Evolutionary conservation across 1,140 invertebrate genomes (phyloP).

Genomic region (Aphaenogaster floridana): DNA sequence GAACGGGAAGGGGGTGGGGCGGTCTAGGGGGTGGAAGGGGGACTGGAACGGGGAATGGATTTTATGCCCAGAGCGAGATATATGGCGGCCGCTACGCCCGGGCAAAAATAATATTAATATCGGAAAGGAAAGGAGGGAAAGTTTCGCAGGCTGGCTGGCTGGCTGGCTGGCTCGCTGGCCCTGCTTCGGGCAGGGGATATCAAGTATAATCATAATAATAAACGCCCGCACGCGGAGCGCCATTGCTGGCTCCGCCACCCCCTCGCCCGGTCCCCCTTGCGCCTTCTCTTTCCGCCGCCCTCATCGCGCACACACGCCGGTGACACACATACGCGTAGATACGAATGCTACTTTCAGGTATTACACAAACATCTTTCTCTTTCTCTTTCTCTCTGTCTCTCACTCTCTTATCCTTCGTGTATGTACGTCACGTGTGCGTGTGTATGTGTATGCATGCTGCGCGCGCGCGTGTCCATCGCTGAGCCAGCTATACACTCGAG

Average conservation of each 20-base stretch:
- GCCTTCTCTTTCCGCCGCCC: slow-evolving; percentile 64
- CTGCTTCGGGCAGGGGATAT: slow-evolving; percentile 86
- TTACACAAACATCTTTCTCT: slow-evolving; percentile 69
- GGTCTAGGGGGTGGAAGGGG: slow-evolving; percentile 75
- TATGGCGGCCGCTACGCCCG: slow-evolving; percentile 87
- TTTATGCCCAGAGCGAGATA: slow-evolving; percentile 87
- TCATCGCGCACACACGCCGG: slow-evolving; percentile 70
- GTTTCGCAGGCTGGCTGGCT: slow-evolving; percentile 83
- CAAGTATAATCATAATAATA: slow-evolving; percentile 87
- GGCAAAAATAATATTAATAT: slow-evolving; percentile 87
- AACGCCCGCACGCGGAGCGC: slow-evolving; percentile 84
- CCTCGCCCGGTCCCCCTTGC: slow-evolving; percentile 60
- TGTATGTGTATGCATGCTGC: slow-evolving; percentile 15
- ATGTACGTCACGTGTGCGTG: background rate
- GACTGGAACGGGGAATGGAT: slow-evolving; percentile 85
- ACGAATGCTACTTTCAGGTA: slow-evolving; percentile 73
- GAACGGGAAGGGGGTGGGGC: slow-evolving; percentile 79
- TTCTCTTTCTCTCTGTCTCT: slow-evolving; percentile 55
- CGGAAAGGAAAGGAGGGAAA: slow-evolving; percentile 86
- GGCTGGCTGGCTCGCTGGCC: slow-evolving; percentile 82
- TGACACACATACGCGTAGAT: slow-evolving; percentile 57
- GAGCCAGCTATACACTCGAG: slow-evolving; percentile 81
- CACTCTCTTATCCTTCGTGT: background rate
- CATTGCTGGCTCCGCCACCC: slow-evolving; percentile 83
- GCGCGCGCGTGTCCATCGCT: slow-evolving; percentile 63